phyloP scores from a whole-genome alignment of 1,140 invertebrate species.

The Plutomurus gul region DNA sequence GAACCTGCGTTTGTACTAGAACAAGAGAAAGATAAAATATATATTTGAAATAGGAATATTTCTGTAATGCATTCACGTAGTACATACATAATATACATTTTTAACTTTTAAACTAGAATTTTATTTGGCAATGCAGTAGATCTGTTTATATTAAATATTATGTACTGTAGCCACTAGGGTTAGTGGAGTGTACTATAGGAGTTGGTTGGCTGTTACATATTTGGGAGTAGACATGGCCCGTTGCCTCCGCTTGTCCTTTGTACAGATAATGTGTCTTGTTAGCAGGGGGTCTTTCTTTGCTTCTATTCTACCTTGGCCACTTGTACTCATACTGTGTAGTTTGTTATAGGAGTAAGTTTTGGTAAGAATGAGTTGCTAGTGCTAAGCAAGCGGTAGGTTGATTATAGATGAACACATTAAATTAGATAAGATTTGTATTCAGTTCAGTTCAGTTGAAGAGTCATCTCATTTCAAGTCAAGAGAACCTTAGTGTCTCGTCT shows the following conservation, averaged over 20 bases:
- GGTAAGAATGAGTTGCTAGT: not conserved
- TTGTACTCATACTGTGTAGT: not conserved
- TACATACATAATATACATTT: too few relatives aligned
- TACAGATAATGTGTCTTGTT: not conserved
- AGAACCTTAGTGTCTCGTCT: slow-evolving; percentile 11
- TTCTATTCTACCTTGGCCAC: not conserved
- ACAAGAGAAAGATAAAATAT: too few relatives aligned
- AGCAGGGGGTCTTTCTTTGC: not conserved
- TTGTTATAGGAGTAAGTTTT: not conserved
- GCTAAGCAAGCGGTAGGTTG: slow-evolving; percentile 30
- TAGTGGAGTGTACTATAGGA: too few relatives aligned
- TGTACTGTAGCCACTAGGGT: too few relatives aligned
- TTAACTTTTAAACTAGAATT: too few relatives aligned
- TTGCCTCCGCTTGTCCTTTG: slow-evolving; percentile 3
- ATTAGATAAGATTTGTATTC: slow-evolving; percentile 42
- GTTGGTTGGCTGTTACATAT: too few relatives aligned
- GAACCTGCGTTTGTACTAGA: too few relatives aligned
- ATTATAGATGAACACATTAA: slow-evolving; percentile 40
- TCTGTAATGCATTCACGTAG: too few relatives aligned
- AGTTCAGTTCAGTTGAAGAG: slow-evolving; percentile 15
- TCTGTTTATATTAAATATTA: too few relatives aligned
- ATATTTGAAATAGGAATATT: too few relatives aligned
- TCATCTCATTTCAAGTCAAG: slow-evolving; percentile 19
- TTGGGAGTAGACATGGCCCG: not conserved
- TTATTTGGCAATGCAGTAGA: too few relatives aligned